A percentile compares a stretch with the other conserved stretches of the same genome.
Conservation (phyloP, 1,140 invertebrate genomes). For the Probaryconus sp. region DNA sequence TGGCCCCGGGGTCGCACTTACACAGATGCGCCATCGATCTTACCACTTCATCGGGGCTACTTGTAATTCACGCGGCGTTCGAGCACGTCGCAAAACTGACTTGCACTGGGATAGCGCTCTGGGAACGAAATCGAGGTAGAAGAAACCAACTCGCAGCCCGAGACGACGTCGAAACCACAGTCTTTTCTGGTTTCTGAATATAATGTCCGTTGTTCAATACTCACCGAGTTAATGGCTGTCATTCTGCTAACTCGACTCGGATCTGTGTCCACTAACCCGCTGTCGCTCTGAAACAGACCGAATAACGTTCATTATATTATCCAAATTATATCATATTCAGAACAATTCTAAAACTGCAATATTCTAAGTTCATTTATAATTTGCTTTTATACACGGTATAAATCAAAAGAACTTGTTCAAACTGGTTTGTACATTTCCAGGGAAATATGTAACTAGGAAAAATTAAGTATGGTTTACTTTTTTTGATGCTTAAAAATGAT, state of each 20-base stretch:
- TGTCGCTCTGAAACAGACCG: conserved; percentile 78
- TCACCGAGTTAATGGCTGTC: conserved; percentile 80
- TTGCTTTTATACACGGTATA: too few species aligned
- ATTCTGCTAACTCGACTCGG: conserved; percentile 77
- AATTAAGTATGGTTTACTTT: too few species aligned
- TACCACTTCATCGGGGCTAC: conserved; percentile 58
- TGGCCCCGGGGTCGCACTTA: conserved; percentile 31
- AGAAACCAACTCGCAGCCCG: conserved; percentile 15
- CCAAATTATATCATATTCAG: conserved; percentile 30
- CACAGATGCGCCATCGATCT: conserved; percentile 62
- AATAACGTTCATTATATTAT: conserved; percentile 52
- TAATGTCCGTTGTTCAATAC: conserved; percentile 56
- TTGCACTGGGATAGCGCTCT: conserved; percentile 44
- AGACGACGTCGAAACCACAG: conserved; percentile 30
- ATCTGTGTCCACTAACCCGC: conserved; percentile 77
- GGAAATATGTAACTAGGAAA: too few species aligned
- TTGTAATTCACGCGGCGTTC: conserved; percentile 66
- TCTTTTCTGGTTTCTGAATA: conserved; percentile 40
- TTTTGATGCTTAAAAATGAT: too few species aligned
- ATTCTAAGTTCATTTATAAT: too few species aligned
- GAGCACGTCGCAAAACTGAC: conserved; percentile 65
- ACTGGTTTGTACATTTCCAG: too few species aligned
- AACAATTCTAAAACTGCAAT: too few species aligned
- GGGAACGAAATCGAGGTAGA: conserved; percentile 34
- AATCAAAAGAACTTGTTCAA: too few species aligned